A percentile compares a stretch with the other conserved stretches of the same genome.
phyloP scores from a whole-genome alignment of 2,113 vertebrate species.

The Parus major region DNA sequence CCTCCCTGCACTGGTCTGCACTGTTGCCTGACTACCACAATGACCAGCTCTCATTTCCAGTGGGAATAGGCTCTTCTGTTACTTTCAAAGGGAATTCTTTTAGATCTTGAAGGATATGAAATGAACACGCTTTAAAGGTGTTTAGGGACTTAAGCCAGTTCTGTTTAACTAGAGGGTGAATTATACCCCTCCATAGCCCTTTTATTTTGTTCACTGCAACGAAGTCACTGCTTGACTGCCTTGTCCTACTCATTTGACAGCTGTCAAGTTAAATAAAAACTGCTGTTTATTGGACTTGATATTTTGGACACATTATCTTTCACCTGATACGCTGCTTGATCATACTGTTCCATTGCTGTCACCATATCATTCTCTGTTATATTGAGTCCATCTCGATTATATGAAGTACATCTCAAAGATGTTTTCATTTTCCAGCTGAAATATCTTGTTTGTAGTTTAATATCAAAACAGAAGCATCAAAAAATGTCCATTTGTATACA shows the following conservation, averaged over 20 bases:
- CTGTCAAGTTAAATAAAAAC: slow-evolving; percentile 43
- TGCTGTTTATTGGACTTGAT: slow-evolving; percentile 9
- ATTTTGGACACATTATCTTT: slow-evolving; percentile 27
- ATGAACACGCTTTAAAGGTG: not conserved
- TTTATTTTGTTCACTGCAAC: slow-evolving; percentile 11
- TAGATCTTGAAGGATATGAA: not conserved
- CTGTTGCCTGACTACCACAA: not conserved
- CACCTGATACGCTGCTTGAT: slow-evolving; percentile 2
- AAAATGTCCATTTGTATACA: not conserved
- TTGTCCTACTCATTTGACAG: not conserved
- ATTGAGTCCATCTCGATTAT: not conserved
- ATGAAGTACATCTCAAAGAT: not conserved
- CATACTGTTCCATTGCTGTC: not conserved
- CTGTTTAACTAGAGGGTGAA: not conserved
- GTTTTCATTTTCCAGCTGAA: slow-evolving; percentile 29
- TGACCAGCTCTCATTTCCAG: not conserved
- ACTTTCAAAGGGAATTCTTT: not conserved
- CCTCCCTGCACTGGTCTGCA: not conserved
- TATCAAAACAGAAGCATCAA: not conserved
- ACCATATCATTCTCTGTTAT: not conserved
- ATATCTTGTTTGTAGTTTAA: not conserved
- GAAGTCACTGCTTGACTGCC: not conserved
- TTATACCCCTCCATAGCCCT: not conserved
- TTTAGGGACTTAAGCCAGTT: not conserved
- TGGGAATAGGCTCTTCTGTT: not conserved